A percentile compares a stretch with the other conserved stretches of the same genome.
Evolutionary conservation across 92 coral and sea anemone species (phyloP).

Genomic region (Pocillopora grandis): DNA sequence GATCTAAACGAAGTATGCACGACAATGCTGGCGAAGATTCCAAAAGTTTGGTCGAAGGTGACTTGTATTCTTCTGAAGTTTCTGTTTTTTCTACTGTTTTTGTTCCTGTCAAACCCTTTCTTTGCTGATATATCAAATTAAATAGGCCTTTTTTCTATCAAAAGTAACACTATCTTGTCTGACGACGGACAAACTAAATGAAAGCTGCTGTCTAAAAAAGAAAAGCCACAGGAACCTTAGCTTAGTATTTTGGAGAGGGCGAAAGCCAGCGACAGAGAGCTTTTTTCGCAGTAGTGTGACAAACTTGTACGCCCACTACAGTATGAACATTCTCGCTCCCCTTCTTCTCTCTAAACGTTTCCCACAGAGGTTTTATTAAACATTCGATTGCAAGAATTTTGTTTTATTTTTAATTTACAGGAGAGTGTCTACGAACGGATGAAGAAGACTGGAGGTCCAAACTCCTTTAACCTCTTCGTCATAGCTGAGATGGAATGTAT

Average conservation of each 20-base stretch:
- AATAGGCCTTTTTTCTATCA: too few relatives aligned
- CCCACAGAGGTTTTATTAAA: background rate
- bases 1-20: slow-evolving; percentile 90
- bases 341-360: background rate
- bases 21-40: slow-evolving; percentile 80
- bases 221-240: too few relatives aligned
- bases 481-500: slow-evolving; percentile 93
- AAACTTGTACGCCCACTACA: too few relatives aligned
- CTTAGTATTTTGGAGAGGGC: too few relatives aligned
- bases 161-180: too few relatives aligned
- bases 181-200: too few relatives aligned
- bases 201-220: too few relatives aligned
- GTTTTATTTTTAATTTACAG: slow-evolving; percentile 40
- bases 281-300: too few relatives aligned
- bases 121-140: too few relatives aligned
- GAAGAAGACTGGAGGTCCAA: slow-evolving; percentile 92
- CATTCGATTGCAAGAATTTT: background rate
- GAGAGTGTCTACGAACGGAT: slow-evolving; percentile 90
- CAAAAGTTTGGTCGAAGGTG: slow-evolving; percentile 98
- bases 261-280: too few relatives aligned
- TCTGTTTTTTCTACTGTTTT: background rate
- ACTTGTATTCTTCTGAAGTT: background rate
- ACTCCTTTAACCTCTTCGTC: slow-evolving; percentile 89
- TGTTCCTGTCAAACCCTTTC: background rate
- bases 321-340: background rate